Evolutionary conservation across 2,888 invertebrate species (phyloP).

Genomic region (Athripsodes cinereus): DNA sequence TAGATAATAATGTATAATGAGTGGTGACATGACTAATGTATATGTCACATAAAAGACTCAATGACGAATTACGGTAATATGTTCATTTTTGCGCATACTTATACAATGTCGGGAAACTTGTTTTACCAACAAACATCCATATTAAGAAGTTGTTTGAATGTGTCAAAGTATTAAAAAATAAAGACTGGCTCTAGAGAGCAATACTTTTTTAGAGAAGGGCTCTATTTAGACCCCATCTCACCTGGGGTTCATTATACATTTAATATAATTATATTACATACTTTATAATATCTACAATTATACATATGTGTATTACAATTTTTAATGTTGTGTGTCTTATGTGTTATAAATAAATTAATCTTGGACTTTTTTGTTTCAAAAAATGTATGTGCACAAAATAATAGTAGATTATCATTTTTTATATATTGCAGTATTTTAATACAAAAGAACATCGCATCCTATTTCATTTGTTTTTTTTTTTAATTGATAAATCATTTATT

Average conservation of each 20-base stretch:
- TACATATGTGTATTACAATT: not conserved
- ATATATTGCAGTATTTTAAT: no score
- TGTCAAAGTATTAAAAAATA: slow-evolving; percentile 23
- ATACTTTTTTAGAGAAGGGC: slow-evolving; percentile 12
- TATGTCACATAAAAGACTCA: no score
- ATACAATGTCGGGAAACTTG: no score
- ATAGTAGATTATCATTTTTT: not conserved
- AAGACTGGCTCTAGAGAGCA: slow-evolving; percentile 24
- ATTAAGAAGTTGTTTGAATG: slow-evolving; percentile 10
- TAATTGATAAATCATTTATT: no score
- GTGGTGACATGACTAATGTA: no score
- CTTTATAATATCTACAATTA: not conserved
- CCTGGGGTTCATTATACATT: slow-evolving; percentile 5
- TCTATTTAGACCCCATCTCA: slow-evolving; percentile 1
- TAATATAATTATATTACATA: slow-evolving; percentile 5
- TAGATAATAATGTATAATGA: no score
- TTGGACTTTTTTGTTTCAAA: not conserved
- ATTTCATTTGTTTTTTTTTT: no score
- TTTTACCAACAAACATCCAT: not conserved
- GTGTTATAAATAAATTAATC: not conserved
- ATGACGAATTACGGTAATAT: no score
- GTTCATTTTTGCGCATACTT: no score
- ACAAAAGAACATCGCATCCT: no score
- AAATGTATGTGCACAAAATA: not conserved
- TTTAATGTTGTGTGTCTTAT: not conserved